phyloP scores from a whole-genome alignment of 2,888 invertebrate species.

The Poecilobothrus nobilitatus region DNA sequence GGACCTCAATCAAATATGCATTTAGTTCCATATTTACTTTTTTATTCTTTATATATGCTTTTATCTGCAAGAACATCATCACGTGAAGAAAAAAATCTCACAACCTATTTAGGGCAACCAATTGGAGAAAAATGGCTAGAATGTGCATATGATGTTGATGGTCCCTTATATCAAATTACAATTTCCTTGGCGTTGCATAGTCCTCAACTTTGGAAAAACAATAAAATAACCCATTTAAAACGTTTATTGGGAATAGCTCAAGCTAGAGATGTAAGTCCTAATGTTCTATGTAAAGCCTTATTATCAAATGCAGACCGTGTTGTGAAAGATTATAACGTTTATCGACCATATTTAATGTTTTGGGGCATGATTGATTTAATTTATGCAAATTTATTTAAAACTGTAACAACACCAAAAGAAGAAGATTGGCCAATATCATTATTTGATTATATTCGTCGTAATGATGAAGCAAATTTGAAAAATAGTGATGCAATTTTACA shows the following conservation, averaged over 20 bases:
- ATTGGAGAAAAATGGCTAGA: slow-evolving; percentile 63
- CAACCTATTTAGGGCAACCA: slow-evolving; percentile 59
- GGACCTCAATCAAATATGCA: slow-evolving; percentile 97
- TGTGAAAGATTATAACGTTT: slow-evolving; percentile 64
- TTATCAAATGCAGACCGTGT: slow-evolving; percentile 47
- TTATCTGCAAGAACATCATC: slow-evolving; percentile 73
- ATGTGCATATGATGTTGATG: slow-evolving; percentile 81
- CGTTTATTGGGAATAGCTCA: slow-evolving; percentile 72
- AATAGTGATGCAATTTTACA: slow-evolving; percentile 75
- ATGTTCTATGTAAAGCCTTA: slow-evolving; percentile 41
- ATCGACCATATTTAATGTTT: slow-evolving; percentile 79
- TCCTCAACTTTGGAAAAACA: slow-evolving; percentile 66
- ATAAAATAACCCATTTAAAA: slow-evolving; percentile 62
- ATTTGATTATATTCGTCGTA: slow-evolving; percentile 88
- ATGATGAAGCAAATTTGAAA: slow-evolving; percentile 84
- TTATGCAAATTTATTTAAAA: slow-evolving; percentile 80
- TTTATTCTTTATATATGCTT: slow-evolving; percentile 89
- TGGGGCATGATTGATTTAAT: slow-evolving; percentile 78
- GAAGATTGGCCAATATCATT: slow-evolving; percentile 85
- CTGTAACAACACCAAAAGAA: slow-evolving; percentile 61
- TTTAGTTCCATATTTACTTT: slow-evolving; percentile 85
- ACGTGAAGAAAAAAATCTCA: slow-evolving; percentile 71
- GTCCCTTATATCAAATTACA: slow-evolving; percentile 80
- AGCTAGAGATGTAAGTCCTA: slow-evolving; percentile 61
- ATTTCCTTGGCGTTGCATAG: slow-evolving; percentile 73